Percentiles rank a stretch among this genome's conserved stretches.
phyloP scores from a whole-genome alignment of 2,113 vertebrate species.

The Garra rufa region DNA sequence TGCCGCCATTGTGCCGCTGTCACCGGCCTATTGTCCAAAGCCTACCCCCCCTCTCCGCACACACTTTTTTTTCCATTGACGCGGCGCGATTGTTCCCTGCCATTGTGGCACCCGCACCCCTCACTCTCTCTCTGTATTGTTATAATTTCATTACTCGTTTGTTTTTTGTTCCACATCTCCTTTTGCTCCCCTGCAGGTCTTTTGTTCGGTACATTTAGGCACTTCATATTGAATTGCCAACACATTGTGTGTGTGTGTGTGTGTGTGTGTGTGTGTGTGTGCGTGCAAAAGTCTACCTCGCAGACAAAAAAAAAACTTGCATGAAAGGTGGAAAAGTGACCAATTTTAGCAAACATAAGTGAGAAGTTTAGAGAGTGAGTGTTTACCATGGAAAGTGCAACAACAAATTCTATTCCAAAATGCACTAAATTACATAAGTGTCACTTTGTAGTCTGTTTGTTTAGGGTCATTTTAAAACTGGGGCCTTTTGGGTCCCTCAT shows the following conservation, averaged over 20 bases:
- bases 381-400: neutral
- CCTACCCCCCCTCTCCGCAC: constrained; percentile 67
- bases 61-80: constrained; percentile 88
- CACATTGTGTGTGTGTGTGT: constrained; percentile 57
- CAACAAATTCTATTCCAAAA: constrained; percentile 40
- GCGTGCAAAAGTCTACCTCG: constrained; percentile 60
- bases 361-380: constrained; percentile 15
- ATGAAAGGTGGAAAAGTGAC: constrained; percentile 54
- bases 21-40: constrained; percentile 96
- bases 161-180: constrained; percentile 92
- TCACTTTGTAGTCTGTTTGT: constrained; percentile 29
- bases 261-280: neutral
- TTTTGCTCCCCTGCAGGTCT: constrained; percentile 80
- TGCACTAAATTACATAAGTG: constrained; percentile 33
- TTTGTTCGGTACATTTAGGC: constrained; percentile 80
- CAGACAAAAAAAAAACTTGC: constrained; percentile 69
- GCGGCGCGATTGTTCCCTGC: constrained; percentile 96
- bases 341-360: constrained; percentile 43
- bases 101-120: constrained; percentile 92
- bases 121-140: constrained; percentile 85
- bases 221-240: constrained; percentile 76
- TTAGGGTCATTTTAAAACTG: neutral
- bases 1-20: constrained; percentile 97
- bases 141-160: constrained; percentile 91
- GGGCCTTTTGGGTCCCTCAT: neutral